Conservation (phyloP, 2,888 invertebrate species). For the Girardia tigrina region DNA sequence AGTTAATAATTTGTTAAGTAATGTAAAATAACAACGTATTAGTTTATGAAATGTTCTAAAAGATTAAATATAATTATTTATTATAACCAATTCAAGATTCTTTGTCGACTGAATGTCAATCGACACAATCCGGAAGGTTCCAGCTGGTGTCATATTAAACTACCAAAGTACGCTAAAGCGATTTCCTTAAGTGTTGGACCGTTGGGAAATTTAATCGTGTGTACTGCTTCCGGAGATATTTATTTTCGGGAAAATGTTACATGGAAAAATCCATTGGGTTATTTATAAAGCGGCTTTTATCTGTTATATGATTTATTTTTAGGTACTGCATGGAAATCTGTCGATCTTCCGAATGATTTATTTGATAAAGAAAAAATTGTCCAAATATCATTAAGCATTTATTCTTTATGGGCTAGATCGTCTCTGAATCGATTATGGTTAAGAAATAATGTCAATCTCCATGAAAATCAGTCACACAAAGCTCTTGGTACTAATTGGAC, state of each 20-base stretch:
- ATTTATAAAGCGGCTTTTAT: too few species aligned
- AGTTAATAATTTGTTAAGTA: too few species aligned
- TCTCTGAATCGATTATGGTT: not conserved
- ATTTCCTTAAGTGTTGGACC: not conserved
- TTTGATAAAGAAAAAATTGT: constrained; percentile 6
- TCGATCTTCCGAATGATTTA: not conserved
- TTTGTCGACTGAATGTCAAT: too few species aligned
- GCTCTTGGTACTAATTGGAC: not conserved
- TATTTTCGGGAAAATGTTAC: not conserved
- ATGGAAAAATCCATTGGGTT: constrained; percentile 13
- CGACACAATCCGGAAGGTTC: too few species aligned
- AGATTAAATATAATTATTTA: too few species aligned
- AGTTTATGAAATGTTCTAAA: too few species aligned
- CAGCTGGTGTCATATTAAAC: too few species aligned
- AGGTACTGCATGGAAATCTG: not conserved
- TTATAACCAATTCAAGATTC: too few species aligned
- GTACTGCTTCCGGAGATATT: not conserved
- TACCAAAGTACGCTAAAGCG: not conserved
- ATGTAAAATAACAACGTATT: too few species aligned
- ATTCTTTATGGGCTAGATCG: not conserved
- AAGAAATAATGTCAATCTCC: not conserved
- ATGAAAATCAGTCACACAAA: not conserved
- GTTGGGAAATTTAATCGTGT: not conserved
- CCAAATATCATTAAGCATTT: not conserved
- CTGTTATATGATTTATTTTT: too few species aligned